Conservation (phyloP, 2,797 vertebrate genomes). For the Sebastes steindachneri region DNA sequence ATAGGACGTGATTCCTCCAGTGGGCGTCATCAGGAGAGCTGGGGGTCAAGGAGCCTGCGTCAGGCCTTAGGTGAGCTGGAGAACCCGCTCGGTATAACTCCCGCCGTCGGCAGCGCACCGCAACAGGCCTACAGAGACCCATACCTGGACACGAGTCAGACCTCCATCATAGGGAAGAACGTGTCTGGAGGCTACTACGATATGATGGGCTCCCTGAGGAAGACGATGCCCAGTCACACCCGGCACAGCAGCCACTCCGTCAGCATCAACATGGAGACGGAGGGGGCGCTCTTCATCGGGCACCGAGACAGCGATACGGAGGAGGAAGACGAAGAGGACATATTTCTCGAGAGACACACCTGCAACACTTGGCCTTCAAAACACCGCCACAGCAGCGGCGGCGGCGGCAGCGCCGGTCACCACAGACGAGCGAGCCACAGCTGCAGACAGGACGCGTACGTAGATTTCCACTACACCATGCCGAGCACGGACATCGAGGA, state of each 20-base stretch:
- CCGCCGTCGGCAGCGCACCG: slow-evolving; percentile 66
- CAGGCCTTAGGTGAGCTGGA: slow-evolving; percentile 84
- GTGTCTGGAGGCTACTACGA: slow-evolving; percentile 84
- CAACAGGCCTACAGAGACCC: slow-evolving; percentile 73
- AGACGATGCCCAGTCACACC: slow-evolving; percentile 83
- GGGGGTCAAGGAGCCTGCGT: slow-evolving; percentile 83
- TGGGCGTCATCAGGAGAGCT: slow-evolving; percentile 80
- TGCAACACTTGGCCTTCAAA: slow-evolving; percentile 88
- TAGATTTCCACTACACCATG: slow-evolving; percentile 85
- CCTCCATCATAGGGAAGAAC: slow-evolving; percentile 65
- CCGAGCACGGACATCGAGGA: slow-evolving; percentile 85
- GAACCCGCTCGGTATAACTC: slow-evolving; percentile 85
- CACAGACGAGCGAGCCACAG: slow-evolving; percentile 74
- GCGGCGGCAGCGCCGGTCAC: slow-evolving; percentile 79
- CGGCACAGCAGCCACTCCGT: slow-evolving; percentile 78
- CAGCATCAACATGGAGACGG: slow-evolving; percentile 82
- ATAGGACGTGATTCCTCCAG: slow-evolving; percentile 60
- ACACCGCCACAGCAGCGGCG: slow-evolving; percentile 85
- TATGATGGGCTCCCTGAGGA: slow-evolving; percentile 87
- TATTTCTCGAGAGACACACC: slow-evolving; percentile 79
- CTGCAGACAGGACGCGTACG: slow-evolving; percentile 75
- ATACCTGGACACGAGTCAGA: slow-evolving; percentile 75
- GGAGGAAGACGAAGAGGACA: slow-evolving; percentile 73
- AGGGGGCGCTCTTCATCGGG: slow-evolving; percentile 76
- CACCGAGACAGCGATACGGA: slow-evolving; percentile 78